Evolutionary conservation across 2,888 invertebrate species (phyloP), one percentile per base, ranked within the genome.

Genomic region (Sphecodes monilicornis): DNA sequence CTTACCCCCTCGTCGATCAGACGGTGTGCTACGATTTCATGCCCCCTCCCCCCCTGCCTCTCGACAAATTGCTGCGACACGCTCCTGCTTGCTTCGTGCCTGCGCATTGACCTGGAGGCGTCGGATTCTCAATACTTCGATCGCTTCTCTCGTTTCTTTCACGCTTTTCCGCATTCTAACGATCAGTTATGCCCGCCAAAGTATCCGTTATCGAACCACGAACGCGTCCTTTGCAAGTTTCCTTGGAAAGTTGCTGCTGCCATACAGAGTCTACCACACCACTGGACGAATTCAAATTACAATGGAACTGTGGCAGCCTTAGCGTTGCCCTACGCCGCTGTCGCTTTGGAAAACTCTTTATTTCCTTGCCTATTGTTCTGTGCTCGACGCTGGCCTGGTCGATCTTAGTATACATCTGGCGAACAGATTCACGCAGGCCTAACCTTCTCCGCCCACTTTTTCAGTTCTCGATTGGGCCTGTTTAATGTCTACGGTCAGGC

Each of bases 91-190:
- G 39, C 26, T 36, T 72, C n/a, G 36, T 41, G 10, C n/a, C 43
- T 76, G 73, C 32, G 57, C 77, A 18, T 36, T 18, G 41, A 81
- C 68, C 76, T 16, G 76, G 16, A 5, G n/a, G 8, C 26, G 46
- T 76, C 76, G 13, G 57, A 46, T 36, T 66, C 29, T 32, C n/a
- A 54, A 60, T 29, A 29, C 6, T 50, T 64, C 74, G 70, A 78
- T 64, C 68, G 26, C 41, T 41, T 26, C 3, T 1, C 64, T 11
- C 57, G 13, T 70, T 70, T 66, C 66, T 66, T 70, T 46, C 70
- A 29, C 29, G 22, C 22, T 46, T 32, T 11, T 11, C 70, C 43
- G 29, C 60, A 18, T 60, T 32, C 60, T 60, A 60, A 60, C 60
- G 60, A 60, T 60, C 60, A 32, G 60, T 60, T 60, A 60, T 60